phyloP scores from a whole-genome alignment of 1,140 invertebrate species.

The Diploscapter pachys region DNA sequence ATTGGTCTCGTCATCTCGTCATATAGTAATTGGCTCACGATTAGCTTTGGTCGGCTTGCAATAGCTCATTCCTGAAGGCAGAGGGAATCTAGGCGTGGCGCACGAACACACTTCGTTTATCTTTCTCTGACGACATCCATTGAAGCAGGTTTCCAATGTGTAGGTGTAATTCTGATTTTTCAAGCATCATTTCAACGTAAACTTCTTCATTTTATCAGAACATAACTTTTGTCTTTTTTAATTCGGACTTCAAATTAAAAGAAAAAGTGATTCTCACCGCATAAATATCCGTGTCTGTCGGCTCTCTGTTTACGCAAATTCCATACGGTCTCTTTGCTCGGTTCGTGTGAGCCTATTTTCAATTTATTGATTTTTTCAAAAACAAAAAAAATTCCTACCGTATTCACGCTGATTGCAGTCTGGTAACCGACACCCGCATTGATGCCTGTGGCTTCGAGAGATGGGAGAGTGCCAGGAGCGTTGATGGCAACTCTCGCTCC shows the following conservation, averaged over 20 bases:
- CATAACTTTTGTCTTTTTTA: too few species aligned
- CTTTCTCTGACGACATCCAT: conserved; percentile 16
- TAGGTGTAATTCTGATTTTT: conserved; percentile 7
- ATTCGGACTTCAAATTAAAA: background rate
- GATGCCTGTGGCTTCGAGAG: conserved; percentile 13
- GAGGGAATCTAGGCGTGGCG: conserved; percentile 4
- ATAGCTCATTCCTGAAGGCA: background rate
- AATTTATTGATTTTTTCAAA: background rate
- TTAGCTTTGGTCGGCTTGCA: conserved; percentile 11
- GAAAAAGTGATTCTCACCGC: background rate
- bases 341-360: conserved; percentile 7
- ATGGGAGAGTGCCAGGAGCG: background rate
- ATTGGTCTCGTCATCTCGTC: too few species aligned
- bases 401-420: conserved; percentile 9
- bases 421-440: conserved; percentile 25
- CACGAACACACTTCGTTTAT: conserved; percentile 9
- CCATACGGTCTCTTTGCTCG: conserved; percentile 14
- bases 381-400: background rate
- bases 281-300: conserved; percentile 1
- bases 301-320: conserved; percentile 1
- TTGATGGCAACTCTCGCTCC: conserved; percentile 9
- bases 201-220: too few species aligned
- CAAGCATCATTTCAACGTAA: background rate
- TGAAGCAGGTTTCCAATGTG: conserved; percentile 24
- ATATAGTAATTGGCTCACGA: background rate